Percentiles rank a stretch among this genome's conserved stretches.
Conservation (phyloP, 2,113 vertebrate genomes). For the Thinocorus orbignyianus region DNA sequence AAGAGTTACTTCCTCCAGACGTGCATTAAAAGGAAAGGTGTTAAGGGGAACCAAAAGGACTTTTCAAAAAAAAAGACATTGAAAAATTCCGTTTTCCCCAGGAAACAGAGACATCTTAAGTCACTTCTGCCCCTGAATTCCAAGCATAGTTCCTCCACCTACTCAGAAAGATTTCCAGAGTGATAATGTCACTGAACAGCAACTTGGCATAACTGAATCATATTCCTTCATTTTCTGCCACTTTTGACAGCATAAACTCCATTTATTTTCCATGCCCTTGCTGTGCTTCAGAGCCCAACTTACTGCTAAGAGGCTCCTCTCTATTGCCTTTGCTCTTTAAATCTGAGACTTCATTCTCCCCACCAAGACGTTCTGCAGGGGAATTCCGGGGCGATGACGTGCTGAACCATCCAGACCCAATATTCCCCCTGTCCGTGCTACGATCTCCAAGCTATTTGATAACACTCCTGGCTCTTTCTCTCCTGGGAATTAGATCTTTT, state of each 20-base stretch:
- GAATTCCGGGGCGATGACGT: background rate
- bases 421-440: accelerated
- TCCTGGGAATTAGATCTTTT: background rate
- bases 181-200: background rate
- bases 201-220: background rate
- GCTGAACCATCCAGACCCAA: background rate
- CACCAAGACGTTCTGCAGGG: background rate
- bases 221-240: background rate
- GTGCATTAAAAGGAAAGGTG: background rate
- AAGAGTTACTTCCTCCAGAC: background rate
- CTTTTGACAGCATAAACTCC: background rate
- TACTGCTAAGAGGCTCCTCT: background rate
- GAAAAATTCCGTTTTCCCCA: background rate
- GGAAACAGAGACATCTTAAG: slow-evolving; percentile 9
- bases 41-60: background rate
- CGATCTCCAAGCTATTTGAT: accelerated
- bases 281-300: background rate
- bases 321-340: background rate
- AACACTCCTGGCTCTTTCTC: accelerated
- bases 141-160: slow-evolving; percentile 45
- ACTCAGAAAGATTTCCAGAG: slow-evolving; percentile 52
- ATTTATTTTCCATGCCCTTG: background rate
- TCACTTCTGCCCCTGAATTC: slow-evolving; percentile 42
- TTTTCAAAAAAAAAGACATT: no score
- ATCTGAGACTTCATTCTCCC: background rate